Evolutionary conservation across 2,888 invertebrate species (phyloP), one percentile per base, ranked within the genome.

Genomic region (Zhuqinia jingwanae): DNA sequence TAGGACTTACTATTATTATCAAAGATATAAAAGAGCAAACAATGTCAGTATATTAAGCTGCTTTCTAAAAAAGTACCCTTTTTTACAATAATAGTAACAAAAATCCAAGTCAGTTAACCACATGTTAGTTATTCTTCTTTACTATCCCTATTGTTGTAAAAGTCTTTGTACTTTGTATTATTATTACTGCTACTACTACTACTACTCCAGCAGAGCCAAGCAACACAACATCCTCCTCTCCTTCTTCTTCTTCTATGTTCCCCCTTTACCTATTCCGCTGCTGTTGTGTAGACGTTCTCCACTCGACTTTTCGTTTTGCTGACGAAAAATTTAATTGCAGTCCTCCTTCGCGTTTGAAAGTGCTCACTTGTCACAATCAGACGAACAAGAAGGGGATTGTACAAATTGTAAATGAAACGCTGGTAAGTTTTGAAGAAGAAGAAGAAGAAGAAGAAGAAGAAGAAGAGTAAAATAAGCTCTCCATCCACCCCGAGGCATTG

Each of bases 381-480:
- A 27, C 30, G 30, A 47, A 79, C 50, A 65, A n/a, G 8, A 70
- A 15, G 63, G 30, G 63, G 36, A 75, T 42, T 53, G 53, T 11
- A 73, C 20, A 77, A 45, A 58, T 36, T 47, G 78, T 36, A 79
- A 68, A 65, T 36, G 36, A 79, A 79, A 79, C 50, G 63, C 42
- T 22, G n/a, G n/a, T n/a, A n/a, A n/a, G 45, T 22, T 15, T 36
- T 36, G 36, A 22, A 70, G 17, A n/a, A 17, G 53, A n/a, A n/a
- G n/a, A n/a, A n/a, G n/a, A n/a, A n/a, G n/a, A n/a, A n/a, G n/a
- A n/a, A n/a, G n/a, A n/a, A n/a, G n/a, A n/a, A n/a, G n/a, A n/a
- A n/a, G n/a, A n/a, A 15, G 20, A 70, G 45, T 70, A n/a, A 45
- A 25, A 25, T 70, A 25, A 60, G 78, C 63, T 78, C 50, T 78